phyloP scores from a whole-genome alignment of 2,113 vertebrate genomes.

The Eurystomus gularis region DNA sequence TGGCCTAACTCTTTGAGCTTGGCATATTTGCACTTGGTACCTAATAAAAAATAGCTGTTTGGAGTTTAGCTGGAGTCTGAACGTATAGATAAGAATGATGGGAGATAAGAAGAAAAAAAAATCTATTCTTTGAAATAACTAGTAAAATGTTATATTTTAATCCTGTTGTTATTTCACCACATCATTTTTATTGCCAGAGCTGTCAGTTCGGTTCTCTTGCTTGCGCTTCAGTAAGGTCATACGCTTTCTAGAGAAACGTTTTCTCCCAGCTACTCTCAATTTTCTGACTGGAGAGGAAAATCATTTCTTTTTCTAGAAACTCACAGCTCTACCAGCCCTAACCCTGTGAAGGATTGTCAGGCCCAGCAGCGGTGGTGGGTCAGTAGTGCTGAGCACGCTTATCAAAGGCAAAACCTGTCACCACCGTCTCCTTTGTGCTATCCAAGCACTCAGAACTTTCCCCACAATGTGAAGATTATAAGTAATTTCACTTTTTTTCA shows the following conservation, averaged over 20 bases:
- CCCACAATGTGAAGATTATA: not conserved
- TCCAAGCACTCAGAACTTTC: not conserved
- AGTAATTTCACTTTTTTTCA: not conserved
- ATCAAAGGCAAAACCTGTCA: not conserved
- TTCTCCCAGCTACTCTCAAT: not conserved
- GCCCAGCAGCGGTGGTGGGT: not conserved
- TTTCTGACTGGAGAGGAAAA: not conserved
- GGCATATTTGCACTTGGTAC: not conserved
- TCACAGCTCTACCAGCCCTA: not conserved
- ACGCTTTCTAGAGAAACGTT: not conserved
- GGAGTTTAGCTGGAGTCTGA: not conserved
- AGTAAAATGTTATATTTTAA: conserved; percentile 57
- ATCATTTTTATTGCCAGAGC: not conserved
- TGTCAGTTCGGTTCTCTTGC: not conserved
- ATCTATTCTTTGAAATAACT: conserved; percentile 41
- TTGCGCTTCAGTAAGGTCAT: fast-evolving
- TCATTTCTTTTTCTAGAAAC: not conserved
- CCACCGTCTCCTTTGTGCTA: not conserved
- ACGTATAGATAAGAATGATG: not conserved
- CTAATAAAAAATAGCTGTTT: not conserved
- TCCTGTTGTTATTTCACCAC: conserved; percentile 37
- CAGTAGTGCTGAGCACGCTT: not conserved
- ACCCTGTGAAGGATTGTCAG: not conserved
- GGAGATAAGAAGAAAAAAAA: not conserved
- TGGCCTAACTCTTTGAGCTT: not conserved